Evolutionary conservation across 2,797 vertebrate genomes (phyloP).

Genomic region (Chrosomus eos): DNA sequence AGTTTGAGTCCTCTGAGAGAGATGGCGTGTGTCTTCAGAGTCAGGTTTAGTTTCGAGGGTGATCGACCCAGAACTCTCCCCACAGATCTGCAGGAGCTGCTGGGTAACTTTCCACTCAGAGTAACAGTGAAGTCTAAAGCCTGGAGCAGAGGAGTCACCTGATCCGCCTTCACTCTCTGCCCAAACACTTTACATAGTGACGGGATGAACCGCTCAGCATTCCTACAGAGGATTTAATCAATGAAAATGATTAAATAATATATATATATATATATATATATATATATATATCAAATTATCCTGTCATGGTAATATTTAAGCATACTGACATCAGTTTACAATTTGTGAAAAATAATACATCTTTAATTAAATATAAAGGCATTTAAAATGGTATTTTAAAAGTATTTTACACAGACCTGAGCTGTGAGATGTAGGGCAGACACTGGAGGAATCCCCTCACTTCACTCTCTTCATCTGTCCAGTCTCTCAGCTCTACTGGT

Average conservation of each 20-base stretch:
- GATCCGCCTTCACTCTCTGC: conserved; percentile 47
- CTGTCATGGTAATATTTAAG: not conserved
- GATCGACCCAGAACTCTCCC: conserved; percentile 48
- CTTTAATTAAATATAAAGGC: not conserved
- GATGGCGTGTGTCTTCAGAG: conserved; percentile 53
- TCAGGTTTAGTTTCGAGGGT: conserved; percentile 58
- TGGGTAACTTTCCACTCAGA: conserved; percentile 50
- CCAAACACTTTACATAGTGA: conserved; percentile 43
- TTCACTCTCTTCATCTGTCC: no score
- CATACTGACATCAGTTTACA: not conserved
- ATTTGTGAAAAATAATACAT: not conserved
- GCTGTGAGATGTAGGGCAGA: conserved; percentile 6
- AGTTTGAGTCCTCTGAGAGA: conserved; percentile 49
- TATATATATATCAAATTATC: not conserved
- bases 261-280: not conserved
- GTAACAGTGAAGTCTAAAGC: conserved; percentile 49
- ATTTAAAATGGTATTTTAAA: not conserved
- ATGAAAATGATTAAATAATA: not conserved
- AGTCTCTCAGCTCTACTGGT: no score
- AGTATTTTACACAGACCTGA: not conserved
- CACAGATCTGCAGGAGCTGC: conserved; percentile 59
- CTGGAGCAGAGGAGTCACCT: conserved; percentile 55
- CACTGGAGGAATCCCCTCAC: no score
- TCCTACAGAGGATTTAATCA: not conserved
- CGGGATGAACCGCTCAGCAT: conserved; percentile 50